Base-by-base conservation (phyloP, 1,140 invertebrate genomes). In the Teleogryllus occipitalis region DNA sequence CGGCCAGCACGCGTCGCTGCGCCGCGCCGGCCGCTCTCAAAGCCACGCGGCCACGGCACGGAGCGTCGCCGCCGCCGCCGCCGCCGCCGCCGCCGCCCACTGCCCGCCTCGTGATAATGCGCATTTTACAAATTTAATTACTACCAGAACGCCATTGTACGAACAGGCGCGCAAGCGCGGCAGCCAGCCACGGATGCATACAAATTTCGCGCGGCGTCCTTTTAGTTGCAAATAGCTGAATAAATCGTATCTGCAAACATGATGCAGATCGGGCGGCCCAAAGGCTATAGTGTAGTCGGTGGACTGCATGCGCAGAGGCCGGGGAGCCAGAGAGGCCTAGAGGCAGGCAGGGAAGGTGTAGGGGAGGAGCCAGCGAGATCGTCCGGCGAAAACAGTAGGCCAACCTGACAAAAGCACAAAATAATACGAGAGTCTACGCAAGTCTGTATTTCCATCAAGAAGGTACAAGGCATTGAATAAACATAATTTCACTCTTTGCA, bases 191-290 rank as follows among this genome's bases (percentile, higher is more conserved):
- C 54, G 7, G 54, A 65, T 65, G 54, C 54, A 65, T 65, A 65
- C 54, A 65, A 65, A 65, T 65, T 65, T 18, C 54, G 10, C 18
- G 54, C 54, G 54, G 54, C 18, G 54, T 65, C 54, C 54, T 65
- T 65, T 65, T 65, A 65, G 54, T 65, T 65, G 54, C 54, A 65
- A 65, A 65, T 65, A 65, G 18, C 54, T 65, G 54, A 65, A 65
- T 65, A 65, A 65, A 65, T 65, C 54, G 54, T 65, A 65, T 65
- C 54, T 65, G 54, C 54, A 65, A 65, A 65, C 54, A 65, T 65
- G 54, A 65, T 65, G 54, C 54, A 65, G 54, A 65, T 65, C 18
- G 54, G 10, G 54, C 1, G 18, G 10, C 54, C 54, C 54, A 39
- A 39, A 39, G 27, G 27, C 27, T 39, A 1, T 39, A 39, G 27